These are phyloP conservation scores for Catagonus wagneri DNA, from an alignment of 2,113 vertebrate species.

Conservation along the genomic window DNA sequence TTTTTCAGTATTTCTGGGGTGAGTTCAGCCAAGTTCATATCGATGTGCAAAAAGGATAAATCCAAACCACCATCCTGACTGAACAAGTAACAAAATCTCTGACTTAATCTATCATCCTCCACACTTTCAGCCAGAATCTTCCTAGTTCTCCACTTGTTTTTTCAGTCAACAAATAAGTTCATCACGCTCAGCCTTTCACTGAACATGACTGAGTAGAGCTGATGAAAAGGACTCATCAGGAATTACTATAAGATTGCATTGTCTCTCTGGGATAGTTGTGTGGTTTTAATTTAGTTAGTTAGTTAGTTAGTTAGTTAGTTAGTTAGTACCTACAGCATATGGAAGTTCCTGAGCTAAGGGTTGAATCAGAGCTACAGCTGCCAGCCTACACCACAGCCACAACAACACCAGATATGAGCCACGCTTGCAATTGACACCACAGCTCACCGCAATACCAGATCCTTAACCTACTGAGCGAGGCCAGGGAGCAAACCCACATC, in stretches of 20 bases:
- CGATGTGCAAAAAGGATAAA: background rate
- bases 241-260: background rate
- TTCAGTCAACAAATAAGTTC: background rate
- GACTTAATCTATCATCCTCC: background rate
- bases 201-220: background rate
- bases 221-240: background rate
- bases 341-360: no score
- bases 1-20: conserved; percentile 26
- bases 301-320: no score
- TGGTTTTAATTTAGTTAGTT: background rate
- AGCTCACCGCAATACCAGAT: no score
- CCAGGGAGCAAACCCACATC: no score
- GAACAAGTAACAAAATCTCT: background rate
- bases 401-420: no score
- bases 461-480: no score
- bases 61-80: background rate
- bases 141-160: background rate
- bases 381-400: no score
- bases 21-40: background rate
- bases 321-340: no score
- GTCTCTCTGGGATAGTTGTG: background rate
- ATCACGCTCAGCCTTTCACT: background rate
- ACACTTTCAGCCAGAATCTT: background rate
- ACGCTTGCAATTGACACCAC: no score
- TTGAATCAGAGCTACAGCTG: no score